Base-by-base conservation (phyloP, 2,113 vertebrate genomes). In the Himantopus leucocephalus region DNA sequence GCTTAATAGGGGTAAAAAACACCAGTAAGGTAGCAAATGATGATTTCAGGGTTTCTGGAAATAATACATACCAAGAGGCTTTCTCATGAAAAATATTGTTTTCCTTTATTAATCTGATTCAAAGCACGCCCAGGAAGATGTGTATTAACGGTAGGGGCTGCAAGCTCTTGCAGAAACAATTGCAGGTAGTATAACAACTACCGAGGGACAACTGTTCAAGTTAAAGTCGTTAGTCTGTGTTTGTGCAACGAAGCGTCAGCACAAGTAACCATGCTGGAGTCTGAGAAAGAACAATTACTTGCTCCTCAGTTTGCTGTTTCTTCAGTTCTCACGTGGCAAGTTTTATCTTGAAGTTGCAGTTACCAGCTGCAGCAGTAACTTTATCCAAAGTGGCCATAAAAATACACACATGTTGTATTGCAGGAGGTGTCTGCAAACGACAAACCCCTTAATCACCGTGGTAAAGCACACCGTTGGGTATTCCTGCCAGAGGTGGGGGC, bases 301-400 rank as follows among this genome's bases (percentile, higher is more conserved):
- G 9, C 68, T 75, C 43, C 50, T 47, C 30, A 32, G 6, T 4
- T 43, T 60, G 34, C 35, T 68, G 35, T 74, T 78, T 45, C 58
- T 72, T 58, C 22, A 20, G 16, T 7, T 39, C 48, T 68, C 90
- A 88, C 2, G 0, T 55, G 48, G 14, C 0, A 1, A 48, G 45
- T 58, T 68, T 96, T 95, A 96, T 90, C 94, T 92, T 32, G 60
- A 59, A 35, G n/a, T 32, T 35, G 27, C 81, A 84, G 70, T 30
- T 68, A 50, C 73, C 92, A 93, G 70, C 84, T 90, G 84, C 58
- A 62, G 48, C 0, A 5, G n/a, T 68, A 56, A 66, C 81, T 85
- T 91, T 85, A 85, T 85, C 77, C 70, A 41, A 85, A 64, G 2
- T 11, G 19, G 60, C 81, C 29, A 7, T 82, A 90, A 90, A 85